phyloP scores from a whole-genome alignment of 2,797 vertebrate genomes.

The Falco biarmicus region DNA sequence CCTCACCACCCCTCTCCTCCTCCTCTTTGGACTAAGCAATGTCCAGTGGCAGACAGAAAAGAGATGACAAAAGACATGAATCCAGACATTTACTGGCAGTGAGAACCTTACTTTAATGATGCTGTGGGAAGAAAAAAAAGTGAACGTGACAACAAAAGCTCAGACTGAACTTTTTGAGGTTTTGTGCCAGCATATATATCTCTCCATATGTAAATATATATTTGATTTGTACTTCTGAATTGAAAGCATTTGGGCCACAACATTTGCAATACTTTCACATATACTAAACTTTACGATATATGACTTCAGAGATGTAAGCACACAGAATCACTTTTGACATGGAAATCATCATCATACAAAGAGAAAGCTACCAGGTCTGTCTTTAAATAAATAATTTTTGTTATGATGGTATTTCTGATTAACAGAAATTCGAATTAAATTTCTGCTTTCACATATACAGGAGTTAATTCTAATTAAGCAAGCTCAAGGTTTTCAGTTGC shows the following conservation, averaged over 20 bases:
- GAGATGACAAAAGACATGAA: neutral
- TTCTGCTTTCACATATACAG: constrained; percentile 24
- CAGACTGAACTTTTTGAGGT: neutral
- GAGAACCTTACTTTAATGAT: neutral
- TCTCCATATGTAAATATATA: neutral
- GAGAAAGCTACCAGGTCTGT: neutral
- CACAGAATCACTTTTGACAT: neutral
- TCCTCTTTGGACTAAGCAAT: neutral
- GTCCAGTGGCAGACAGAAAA: neutral
- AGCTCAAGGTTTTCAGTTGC: constrained; percentile 36
- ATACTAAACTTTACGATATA: neutral
- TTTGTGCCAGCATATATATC: neutral
- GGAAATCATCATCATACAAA: neutral
- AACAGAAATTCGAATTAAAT: constrained; percentile 27
- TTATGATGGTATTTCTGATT: neutral
- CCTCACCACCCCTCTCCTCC: neutral
- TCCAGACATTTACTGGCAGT: neutral
- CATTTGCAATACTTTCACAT: neutral
- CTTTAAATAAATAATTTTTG: neutral
- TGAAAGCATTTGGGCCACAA: neutral
- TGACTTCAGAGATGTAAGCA: neutral
- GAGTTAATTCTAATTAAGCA: constrained; percentile 41
- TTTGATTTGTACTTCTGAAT: neutral
- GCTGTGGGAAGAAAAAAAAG: neutral
- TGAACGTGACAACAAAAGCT: neutral